Base-by-base conservation (phyloP, 2,888 invertebrate genomes). In the Luffia ferchaultella region DNA sequence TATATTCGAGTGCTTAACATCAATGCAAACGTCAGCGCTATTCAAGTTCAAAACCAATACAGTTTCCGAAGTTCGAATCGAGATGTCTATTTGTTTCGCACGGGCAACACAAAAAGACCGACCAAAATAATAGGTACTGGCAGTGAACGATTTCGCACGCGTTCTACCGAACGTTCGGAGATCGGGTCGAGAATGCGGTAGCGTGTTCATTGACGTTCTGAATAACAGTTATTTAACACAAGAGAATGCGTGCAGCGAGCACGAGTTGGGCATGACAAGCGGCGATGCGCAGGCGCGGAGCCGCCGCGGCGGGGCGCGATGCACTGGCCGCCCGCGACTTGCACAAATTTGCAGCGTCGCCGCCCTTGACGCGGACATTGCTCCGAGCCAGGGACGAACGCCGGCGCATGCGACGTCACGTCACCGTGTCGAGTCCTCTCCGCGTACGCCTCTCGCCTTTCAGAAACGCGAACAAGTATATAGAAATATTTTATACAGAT, bases 331-430 rank as follows among this genome's bases (percentile, higher is more conserved):
- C 74, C 73, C 67, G 65, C 72, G 77, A 77, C 79, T 82, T 82
- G 82, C 82, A 82, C 72, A 82, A 83, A 78, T 82, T 82, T 82
- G 82, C 80, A 68, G 67, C 80, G 80, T 77, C 79, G 82, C 79
- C 83, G 83, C 83, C 83, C 83, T 82, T 83, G 82, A 80, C 82
- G 78, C 79, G 83, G 83, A 78, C 83, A 82, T 82, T 83, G 83
- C 79, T 78, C 83, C 76, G 74, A 70, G 68, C 76, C 82, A 82
- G 83, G 82, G 80, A 82, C 82, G 79, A 20, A 71, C 74, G 68
- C 65, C 63, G 68, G 66, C 70, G 70, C 72, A 79, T 80, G 80
- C 80, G 80, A 80, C n/a, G n/a, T n/a, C n/a, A n/a, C n/a, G n/a
- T n/a, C n/a, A n/a, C 76, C 76, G 70, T 73, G 76, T 67, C 75